These are phyloP conservation scores for Polyergus mexicanus DNA, from an alignment of 1,140 invertebrate genomes.

Conservation along the genomic window DNA sequence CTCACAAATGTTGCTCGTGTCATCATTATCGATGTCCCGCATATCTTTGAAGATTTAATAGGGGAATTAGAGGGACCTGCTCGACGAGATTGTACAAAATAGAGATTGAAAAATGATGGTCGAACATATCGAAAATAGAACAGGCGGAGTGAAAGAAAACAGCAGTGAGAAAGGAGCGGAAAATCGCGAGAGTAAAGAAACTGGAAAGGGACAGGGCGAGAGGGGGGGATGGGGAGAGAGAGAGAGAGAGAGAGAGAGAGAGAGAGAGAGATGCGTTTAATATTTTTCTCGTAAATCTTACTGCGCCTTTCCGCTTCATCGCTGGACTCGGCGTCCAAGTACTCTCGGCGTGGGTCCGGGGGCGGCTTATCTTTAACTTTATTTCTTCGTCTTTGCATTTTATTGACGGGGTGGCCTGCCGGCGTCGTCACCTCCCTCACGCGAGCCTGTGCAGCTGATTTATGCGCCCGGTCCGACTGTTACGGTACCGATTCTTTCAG, in stretches of 20 bases:
- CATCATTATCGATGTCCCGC: neutral
- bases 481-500: conserved; percentile 61
- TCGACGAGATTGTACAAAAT: conserved; percentile 22
- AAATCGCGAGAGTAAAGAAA: conserved; percentile 32
- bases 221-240: neutral
- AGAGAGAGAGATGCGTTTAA: conserved; percentile 72
- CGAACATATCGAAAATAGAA: conserved; percentile 35
- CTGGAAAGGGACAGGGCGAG: too few relatives aligned
- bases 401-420: conserved; percentile 75
- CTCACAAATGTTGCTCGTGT: neutral
- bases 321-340: conserved; percentile 83
- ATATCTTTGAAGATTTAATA: conserved; percentile 7
- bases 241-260: too few relatives aligned
- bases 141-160: neutral
- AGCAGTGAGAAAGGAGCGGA: conserved; percentile 9
- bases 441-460: conserved; percentile 71
- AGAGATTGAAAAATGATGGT: conserved; percentile 17
- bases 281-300: conserved; percentile 82
- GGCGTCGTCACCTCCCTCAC: conserved; percentile 64
- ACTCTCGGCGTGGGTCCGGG: conserved; percentile 79
- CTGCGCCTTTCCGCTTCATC: conserved; percentile 79
- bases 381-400: conserved; percentile 80
- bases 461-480: conserved; percentile 72
- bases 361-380: conserved; percentile 78
- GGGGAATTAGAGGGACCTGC: neutral